Evolutionary conservation across 2,797 vertebrate genomes (phyloP), one percentile per base, ranked within the genome.

Genomic region (Cyclopterus lumpus): DNA sequence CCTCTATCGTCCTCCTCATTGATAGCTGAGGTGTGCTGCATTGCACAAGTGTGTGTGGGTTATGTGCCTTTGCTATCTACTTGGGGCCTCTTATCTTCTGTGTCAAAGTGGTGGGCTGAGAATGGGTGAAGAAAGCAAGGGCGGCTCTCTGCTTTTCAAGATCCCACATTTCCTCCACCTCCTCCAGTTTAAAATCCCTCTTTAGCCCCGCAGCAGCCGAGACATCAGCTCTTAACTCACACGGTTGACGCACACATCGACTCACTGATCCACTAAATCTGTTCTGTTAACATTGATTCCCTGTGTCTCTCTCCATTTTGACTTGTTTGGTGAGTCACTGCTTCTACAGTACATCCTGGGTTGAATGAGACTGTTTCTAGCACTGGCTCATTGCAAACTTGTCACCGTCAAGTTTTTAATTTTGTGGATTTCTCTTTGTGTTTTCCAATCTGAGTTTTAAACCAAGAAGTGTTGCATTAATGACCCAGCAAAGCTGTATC

Each of bases 161-260:
- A 86, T 81, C 82, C 68, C 77, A 82, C 84, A 80, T 89, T 83
- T 85, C 79, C 85, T 83, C 74, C 68, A 77, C 86, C 84, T 85
- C 81, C 77, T 84, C 58, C 48, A 3, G 79, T 87, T 88, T 68
- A 79, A 84, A 87, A 79, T 79, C 80, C 83, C 81, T 79, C 67
- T 88, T n/a, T 11, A 77, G 86, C 79, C 79, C 71, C 18, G 74
- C 68, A 77, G 66, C 61, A 42, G 67, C 68, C 42, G 0, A 71
- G 66, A 73, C 83, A 55, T 75, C 77, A 26, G 48, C 75, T 75
- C 80, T 73, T 75, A 60, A 75, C 74, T 80, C 60, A 48, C 62
- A 59, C 48, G 22, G 72, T 87, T 71, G 82, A 89, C 64, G 74
- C 84, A 75, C 73, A 75, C 78, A 73, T 85, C 34, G 63, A 87